Conservation (phyloP, 1,140 invertebrate species). For the Drosophila sechellia region DNA sequence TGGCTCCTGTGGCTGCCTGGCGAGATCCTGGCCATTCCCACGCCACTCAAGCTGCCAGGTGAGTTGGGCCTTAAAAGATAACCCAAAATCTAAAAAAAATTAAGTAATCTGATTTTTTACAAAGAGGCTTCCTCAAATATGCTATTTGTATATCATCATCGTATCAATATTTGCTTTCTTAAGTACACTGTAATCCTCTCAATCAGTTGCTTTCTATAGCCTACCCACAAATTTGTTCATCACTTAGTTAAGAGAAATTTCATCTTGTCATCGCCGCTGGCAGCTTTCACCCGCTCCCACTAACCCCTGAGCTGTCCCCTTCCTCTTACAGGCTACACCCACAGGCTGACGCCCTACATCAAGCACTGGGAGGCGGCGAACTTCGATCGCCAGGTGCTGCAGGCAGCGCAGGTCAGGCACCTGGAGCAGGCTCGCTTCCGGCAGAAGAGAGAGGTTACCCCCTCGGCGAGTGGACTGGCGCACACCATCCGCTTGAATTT, state of each 20-base stretch:
- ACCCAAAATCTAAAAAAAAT: background rate
- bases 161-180: background rate
- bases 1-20: constrained; percentile 70
- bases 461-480: constrained; percentile 68
- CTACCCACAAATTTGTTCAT: background rate
- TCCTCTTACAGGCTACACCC: constrained; percentile 74
- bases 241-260: background rate
- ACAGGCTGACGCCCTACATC: constrained; percentile 80
- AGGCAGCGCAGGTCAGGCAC: constrained; percentile 76
- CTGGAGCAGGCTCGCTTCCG: constrained; percentile 78
- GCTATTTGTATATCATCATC: too few relatives aligned
- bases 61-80: background rate
- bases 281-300: background rate
- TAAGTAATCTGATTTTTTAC: background rate
- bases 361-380: constrained; percentile 83
- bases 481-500: constrained; percentile 83
- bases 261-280: background rate
- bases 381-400: constrained; percentile 75
- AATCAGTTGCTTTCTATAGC: background rate
- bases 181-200: background rate
- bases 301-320: constrained; percentile 1
- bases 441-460: constrained; percentile 72
- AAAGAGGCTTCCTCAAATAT: background rate
- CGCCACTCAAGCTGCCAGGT: constrained; percentile 81
- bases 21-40: constrained; percentile 74